Percentiles rank a stretch among this genome's conserved stretches.
These are phyloP conservation scores for Myripristis jacobus DNA, from an alignment of 2,797 vertebrate genomes.

Conservation along the genomic window DNA sequence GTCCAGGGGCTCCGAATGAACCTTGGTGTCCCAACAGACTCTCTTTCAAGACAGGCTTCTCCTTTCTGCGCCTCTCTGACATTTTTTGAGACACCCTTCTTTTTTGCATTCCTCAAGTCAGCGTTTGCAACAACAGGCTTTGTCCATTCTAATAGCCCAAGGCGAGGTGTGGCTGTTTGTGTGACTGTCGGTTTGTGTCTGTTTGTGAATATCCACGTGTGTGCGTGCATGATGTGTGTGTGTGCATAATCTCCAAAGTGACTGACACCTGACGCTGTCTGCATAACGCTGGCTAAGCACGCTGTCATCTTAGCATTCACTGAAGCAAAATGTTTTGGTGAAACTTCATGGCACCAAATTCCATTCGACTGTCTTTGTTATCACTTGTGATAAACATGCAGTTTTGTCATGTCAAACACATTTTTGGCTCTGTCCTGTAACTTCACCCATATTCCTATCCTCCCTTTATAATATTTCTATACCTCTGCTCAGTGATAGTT, in stretches of 20 bases:
- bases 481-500: no score
- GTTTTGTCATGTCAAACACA: slow-evolving; percentile 22
- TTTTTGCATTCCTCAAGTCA: slow-evolving; percentile 24
- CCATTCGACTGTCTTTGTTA: neutral
- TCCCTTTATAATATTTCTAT: no score
- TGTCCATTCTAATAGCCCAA: slow-evolving; percentile 27
- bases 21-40: slow-evolving; percentile 24
- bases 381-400: neutral
- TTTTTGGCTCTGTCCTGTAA: neutral
- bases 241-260: slow-evolving; percentile 36
- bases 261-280: slow-evolving; percentile 49
- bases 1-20: slow-evolving; percentile 52
- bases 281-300: slow-evolving; percentile 38
- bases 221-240: slow-evolving; percentile 1
- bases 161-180: slow-evolving; percentile 2
- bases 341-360: neutral
- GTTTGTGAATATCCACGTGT: no score
- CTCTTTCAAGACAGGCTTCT: slow-evolving; percentile 1
- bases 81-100: slow-evolving; percentile 17
- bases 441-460: neutral
- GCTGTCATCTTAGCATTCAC: slow-evolving; percentile 13
- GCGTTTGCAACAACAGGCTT: slow-evolving; percentile 41
- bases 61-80: slow-evolving; percentile 6
- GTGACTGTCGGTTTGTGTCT: slow-evolving; percentile 1
- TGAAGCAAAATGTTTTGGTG: slow-evolving; percentile 27